Base-by-base conservation (phyloP, 2,888 invertebrate genomes). In the Brenthis daphne region DNA sequence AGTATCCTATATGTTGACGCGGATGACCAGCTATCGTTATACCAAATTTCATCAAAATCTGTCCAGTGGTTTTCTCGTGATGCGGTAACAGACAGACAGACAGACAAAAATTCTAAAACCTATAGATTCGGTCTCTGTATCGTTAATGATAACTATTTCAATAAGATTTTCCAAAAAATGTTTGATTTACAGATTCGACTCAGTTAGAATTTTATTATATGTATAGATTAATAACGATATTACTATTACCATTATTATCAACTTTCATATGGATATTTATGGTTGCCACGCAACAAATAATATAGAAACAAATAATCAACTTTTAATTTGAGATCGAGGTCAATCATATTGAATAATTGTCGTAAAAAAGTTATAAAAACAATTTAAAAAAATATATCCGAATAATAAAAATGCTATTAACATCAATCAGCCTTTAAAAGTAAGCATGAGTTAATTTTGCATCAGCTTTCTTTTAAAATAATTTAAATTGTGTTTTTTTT, bases 321-420 rank as follows among this genome's bases (percentile, higher is more conserved):
- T 58, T 64, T 66, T 58, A 64, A 64, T 58, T 55, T 50, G n/a
- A 66, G 57, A 66, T 57, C 58, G 64, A 66, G 69, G 64, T 69
- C 57, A 65, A 57, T 54, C 58, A 57, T 68, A 71, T 70, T 71
- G 57, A 70, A 71, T 58, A 65, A 70, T 64, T 74, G 70, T 74
- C 71, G 65, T 75, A 71, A 75, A 73, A 72, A 69, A 55, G 37
- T 53, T 66, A 71, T 73, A 68, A 75, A 75, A 75, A 60, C 33
- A 55, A 73, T 73, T 72, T 68, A 71, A 67, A 70, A 67, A 64
- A 3, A 29, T 29, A 54, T 72, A 67, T 70, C 48, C 29, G 58
- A 54, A 51, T 70, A 67, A 57, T 72, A 68, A 70, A 72, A 67
- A 54, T 24, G 24, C 47, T 47, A n/a, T 24, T 54, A 16, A 14